Base-by-base conservation (phyloP, 2,888 invertebrate species). In the Meta bourneti region DNA sequence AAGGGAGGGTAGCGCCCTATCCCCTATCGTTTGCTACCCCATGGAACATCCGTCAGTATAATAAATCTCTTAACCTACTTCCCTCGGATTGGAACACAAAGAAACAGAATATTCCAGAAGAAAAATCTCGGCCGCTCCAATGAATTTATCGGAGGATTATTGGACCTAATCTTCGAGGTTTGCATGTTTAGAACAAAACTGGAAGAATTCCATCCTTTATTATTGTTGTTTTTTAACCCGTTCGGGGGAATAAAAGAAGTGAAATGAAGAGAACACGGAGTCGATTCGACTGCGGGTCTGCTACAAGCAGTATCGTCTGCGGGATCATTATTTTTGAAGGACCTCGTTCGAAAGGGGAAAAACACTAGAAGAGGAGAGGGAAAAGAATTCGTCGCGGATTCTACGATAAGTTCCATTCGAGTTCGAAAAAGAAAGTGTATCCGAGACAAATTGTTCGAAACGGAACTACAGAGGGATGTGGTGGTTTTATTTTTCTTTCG, bases 61-160 rank as follows among this genome's bases (percentile, higher is more conserved):
- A 89, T 89, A 89, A 89, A 89, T 89, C 89, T 89, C 89, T 89
- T 89, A 89, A 89, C 89, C 89, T 83, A 82, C 70, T 89, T 89
- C 88, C 51, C 16, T 69, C 52, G 71, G 51, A 72, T 51, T 72
- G 48, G 20, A 72, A 61, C 52, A 71, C 54, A 71, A 75, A 83
- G 71, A 48, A 81, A 74, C n/a, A 13, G 54, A 79, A 81, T 61
- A 49, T 61, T 87, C 74, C 13, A 78, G 74, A 82, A 89, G 69
- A 77, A 81, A 77, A 34, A 54, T 16, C 34, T 34, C 49, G 7
- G 20, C n/a, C 20, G 51, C 70, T 70, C 51, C 77, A 82, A 89
- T 89, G 81, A 77, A 78, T 86, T 86, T 86, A 86, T 86, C 75
- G 86, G 82, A 77, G 82, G 89, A 89, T 89, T 89, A 89, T 89